Evolutionary conservation across 1,140 invertebrate genomes (phyloP).

Genomic region (Achatina immaculata): DNA sequence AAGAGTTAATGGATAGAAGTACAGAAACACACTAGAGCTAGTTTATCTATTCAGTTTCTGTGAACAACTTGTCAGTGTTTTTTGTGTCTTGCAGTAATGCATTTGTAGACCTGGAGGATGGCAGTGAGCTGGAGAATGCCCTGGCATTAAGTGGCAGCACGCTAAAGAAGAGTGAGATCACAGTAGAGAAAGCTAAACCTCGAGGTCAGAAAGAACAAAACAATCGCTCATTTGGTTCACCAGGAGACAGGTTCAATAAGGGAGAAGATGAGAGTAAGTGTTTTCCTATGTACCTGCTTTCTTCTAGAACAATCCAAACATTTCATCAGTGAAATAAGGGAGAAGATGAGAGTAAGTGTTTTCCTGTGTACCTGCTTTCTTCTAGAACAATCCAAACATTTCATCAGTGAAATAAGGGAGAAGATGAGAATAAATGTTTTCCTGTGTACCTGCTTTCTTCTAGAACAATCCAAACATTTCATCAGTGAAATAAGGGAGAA

Average conservation of each 20-base stretch:
- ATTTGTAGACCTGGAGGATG: constrained; percentile 18
- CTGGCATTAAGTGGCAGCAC: constrained; percentile 20
- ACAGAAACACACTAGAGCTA: too few relatives aligned
- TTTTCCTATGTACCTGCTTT: too few relatives aligned
- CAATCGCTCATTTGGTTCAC: constrained; percentile 5
- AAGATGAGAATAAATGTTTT: background rate
- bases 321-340: too few relatives aligned
- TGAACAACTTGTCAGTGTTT: too few relatives aligned
- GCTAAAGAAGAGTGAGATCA: background rate
- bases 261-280: background rate
- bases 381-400: too few relatives aligned
- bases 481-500: background rate
- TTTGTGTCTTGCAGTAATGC: constrained; percentile 1
- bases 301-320: too few relatives aligned
- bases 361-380: too few relatives aligned
- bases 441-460: too few relatives aligned
- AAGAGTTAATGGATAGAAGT: too few relatives aligned
- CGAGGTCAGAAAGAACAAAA: background rate
- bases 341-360: background rate
- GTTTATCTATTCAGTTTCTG: too few relatives aligned
- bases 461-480: too few relatives aligned
- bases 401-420: background rate
- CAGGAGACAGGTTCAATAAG: background rate
- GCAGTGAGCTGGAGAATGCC: background rate
- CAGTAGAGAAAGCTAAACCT: constrained; percentile 19